These are phyloP conservation scores for Marasmarcha lunaedactyla DNA, from an alignment of 2,888 invertebrate genomes.

Conservation along the genomic window DNA sequence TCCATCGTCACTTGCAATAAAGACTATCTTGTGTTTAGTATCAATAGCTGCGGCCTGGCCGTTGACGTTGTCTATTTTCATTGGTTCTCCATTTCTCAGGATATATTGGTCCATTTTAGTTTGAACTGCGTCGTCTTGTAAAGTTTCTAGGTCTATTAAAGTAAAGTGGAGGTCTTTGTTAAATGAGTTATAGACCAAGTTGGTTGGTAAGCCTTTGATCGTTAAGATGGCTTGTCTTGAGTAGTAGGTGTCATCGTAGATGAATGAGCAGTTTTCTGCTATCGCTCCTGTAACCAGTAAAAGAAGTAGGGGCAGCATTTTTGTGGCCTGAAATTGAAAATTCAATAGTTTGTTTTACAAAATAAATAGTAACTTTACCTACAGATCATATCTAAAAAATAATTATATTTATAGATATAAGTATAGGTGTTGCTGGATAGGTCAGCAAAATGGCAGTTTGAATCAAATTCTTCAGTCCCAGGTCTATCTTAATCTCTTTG, in stretches of 20 bases:
- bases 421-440: no score
- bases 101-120: constrained; percentile 60
- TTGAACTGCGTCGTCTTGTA: constrained; percentile 49
- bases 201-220: constrained; percentile 54
- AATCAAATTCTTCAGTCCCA: no score
- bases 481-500: no score
- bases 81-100: constrained; percentile 34
- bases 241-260: constrained; percentile 31
- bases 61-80: constrained; percentile 42
- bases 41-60: constrained; percentile 56
- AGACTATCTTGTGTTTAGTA: constrained; percentile 33
- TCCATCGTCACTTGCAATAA: constrained; percentile 49
- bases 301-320: constrained; percentile 36
- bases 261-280: constrained; percentile 36
- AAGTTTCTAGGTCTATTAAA: constrained; percentile 45
- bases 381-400: no score
- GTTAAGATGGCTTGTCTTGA: constrained; percentile 36
- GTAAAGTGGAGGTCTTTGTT: constrained; percentile 48
- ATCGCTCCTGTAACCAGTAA: constrained; percentile 29
- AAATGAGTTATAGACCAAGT: constrained; percentile 36
- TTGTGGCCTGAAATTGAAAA: constrained; percentile 20
- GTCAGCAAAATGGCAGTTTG: no score
- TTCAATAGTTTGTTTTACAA: constrained; percentile 10
- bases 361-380: constrained; percentile 7
- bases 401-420: no score